Evolutionary conservation across 2,888 invertebrate species (phyloP), one percentile per base, ranked within the genome.

Genomic region (Polyploca ridens): DNA sequence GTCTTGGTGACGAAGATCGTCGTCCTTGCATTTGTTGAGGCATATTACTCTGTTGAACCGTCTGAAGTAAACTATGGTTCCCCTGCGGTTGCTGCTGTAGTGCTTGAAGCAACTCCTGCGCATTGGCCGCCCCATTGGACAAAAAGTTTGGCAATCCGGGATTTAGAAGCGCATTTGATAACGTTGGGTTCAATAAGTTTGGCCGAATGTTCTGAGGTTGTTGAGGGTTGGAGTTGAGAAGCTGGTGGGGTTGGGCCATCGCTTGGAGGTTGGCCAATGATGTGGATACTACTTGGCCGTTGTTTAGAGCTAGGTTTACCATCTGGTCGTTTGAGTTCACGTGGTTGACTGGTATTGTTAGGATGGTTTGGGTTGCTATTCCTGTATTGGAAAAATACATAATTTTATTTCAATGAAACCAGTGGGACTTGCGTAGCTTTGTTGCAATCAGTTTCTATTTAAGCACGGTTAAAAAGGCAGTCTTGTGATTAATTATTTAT

Each of bases 281-380:
- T 35, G 97, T 97, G 44, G 97, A 97, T 33, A 98, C 96, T 58
- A 98, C 97, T 93, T 98, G 98, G 41, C 97, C 97, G 88, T 97
- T 98, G 88, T 96, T 97, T 71, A 97, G 94, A 6, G 97, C 97
- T 80, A 98, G 90, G 86, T 98, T 97, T 38, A 97, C 96, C 96
- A 97, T 96, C 79, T 95, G 95, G 76, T 95, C 95, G 85, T 95
- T 95, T 62, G 96, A 95, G 93, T 97, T 97, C 74, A 98, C 97
- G 93, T 98, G 97, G 91, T 97, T 98, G 68, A 99, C 98, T 64
- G 99, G 99, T 86, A 99, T 99, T 74, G 99, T 98, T 79, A 99
- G 95, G 85, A 99, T 98, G 82, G 99, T 99, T 94, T 99, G 99
- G 63, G 98, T 97, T 64, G 98, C 98, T 86, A 99, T 97, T 77